Evolutionary conservation across 2,888 invertebrate genomes (phyloP), one percentile per base, ranked within the genome.

Genomic region (Trissolcus japonicus): DNA sequence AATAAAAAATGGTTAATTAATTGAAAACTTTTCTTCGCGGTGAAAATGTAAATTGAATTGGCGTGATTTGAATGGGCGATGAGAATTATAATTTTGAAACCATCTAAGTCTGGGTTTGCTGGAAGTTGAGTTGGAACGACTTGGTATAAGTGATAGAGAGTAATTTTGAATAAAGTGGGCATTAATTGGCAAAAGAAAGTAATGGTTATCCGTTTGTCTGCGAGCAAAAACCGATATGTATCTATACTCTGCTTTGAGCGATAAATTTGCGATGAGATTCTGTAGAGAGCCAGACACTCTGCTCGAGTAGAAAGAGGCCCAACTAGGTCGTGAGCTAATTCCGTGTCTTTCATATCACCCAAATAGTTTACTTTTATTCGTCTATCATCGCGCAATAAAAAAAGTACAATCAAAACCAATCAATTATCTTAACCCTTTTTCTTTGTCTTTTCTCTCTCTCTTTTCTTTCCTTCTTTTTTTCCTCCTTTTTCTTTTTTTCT

Each of bases 281-380:
- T 65, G 75, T 68, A 75, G 76, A 72, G 79, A 80, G 73, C 48
- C 57, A 54, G 61, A 48, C 60, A 54, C 48, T 51, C 51, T 51
- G 63, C 41, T 67, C 60, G 50, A 62, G 53, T 72, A 71, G 76
- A 79, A 73, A 77, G 73, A 78, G 76, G 61, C 51, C 51, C 73
- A 81, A 79, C 63, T 80, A 76, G 80, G 79, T 80, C 80, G 79
- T 76, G 81, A 77, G 80, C 80, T 80, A 80, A 80, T 81, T 81
- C 63, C 55, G 79, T 74, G 78, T 81, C 74, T 35, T 35, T 35
- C 35, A 35, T 35, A 11, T 35, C 11, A 35, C 35, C 35, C 35
- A 35, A 35, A 35, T 35, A 35, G 35, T 35, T 35, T 11, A 35
- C 35, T 35, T 35, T 9, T 35, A 9, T 35, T 35, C 11, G 35